Evolutionary conservation across 2,888 invertebrate species (phyloP).

Genomic region (Drosophila birchii): DNA sequence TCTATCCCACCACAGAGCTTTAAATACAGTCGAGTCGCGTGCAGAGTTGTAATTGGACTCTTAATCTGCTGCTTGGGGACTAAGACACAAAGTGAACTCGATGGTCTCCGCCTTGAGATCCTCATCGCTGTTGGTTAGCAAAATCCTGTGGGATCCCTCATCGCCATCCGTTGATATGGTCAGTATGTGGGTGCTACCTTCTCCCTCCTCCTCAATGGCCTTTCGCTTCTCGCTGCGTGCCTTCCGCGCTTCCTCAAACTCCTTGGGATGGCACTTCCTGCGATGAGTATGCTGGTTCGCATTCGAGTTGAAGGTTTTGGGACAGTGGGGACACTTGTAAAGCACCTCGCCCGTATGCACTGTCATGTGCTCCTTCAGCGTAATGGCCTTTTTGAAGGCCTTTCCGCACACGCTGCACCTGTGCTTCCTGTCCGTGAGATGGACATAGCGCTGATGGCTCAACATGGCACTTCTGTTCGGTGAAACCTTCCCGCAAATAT

Average conservation of each 20-base stretch:
- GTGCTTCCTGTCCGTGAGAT: constrained; percentile 78
- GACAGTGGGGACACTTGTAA: constrained; percentile 84
- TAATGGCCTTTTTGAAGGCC: constrained; percentile 83
- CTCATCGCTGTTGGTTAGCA: constrained; percentile 52
- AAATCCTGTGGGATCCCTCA: constrained; percentile 57
- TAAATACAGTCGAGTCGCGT: neutral
- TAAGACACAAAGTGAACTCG: constrained; percentile 67
- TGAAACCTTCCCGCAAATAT: constrained; percentile 82
- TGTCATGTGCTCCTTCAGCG: constrained; percentile 84
- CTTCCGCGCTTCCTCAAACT: constrained; percentile 80
- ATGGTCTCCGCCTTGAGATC: constrained; percentile 59
- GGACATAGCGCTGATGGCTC: constrained; percentile 83
- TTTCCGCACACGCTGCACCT: constrained; percentile 83
- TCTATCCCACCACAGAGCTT: neutral
- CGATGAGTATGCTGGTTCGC: constrained; percentile 84
- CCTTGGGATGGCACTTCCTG: constrained; percentile 83
- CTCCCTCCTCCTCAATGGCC: constrained; percentile 22
- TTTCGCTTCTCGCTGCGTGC: constrained; percentile 66
- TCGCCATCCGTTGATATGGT: constrained; percentile 60
- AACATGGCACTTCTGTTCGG: constrained; percentile 83
- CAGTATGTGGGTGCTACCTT: constrained; percentile 34
- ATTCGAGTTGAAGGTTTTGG: constrained; percentile 84
- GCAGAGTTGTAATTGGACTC: neutral
- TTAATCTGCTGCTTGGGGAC: constrained; percentile 48
- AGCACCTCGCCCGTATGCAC: constrained; percentile 83